These are phyloP conservation scores for Helicolenus hilgendorfi DNA, from an alignment of 2,797 vertebrate genomes.

Conservation along the genomic window DNA sequence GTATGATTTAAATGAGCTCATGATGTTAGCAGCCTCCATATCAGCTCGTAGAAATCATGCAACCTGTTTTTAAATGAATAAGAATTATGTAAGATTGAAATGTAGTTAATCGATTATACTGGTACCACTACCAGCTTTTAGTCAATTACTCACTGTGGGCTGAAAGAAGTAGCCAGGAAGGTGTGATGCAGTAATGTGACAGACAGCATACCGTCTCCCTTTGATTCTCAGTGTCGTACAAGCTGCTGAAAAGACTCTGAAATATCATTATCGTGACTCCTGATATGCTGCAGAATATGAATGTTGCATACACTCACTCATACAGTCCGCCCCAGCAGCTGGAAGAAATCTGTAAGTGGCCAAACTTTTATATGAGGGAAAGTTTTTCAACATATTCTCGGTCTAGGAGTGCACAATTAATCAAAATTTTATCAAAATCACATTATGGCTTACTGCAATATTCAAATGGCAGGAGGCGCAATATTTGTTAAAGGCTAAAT, in stretches of 20 bases:
- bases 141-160: background rate
- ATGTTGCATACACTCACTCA: background rate
- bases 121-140: background rate
- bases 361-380: background rate
- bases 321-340: background rate
- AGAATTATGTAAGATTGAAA: background rate
- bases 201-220: background rate
- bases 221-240: background rate
- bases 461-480: too few species aligned
- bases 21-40: background rate
- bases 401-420: too few species aligned
- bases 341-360: background rate
- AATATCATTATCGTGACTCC: background rate
- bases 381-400: background rate
- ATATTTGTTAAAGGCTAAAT: too few species aligned
- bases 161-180: background rate
- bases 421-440: too few species aligned
- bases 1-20: conserved; percentile 21
- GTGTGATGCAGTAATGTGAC: background rate
- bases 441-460: too few species aligned
- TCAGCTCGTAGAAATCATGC: background rate
- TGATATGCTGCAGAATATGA: conserved; percentile 5
- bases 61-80: background rate
- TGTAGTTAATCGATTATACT: background rate
- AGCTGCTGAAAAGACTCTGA: background rate